Conservation (phyloP, 2,888 invertebrate genomes). For the Philereme vetulata region DNA sequence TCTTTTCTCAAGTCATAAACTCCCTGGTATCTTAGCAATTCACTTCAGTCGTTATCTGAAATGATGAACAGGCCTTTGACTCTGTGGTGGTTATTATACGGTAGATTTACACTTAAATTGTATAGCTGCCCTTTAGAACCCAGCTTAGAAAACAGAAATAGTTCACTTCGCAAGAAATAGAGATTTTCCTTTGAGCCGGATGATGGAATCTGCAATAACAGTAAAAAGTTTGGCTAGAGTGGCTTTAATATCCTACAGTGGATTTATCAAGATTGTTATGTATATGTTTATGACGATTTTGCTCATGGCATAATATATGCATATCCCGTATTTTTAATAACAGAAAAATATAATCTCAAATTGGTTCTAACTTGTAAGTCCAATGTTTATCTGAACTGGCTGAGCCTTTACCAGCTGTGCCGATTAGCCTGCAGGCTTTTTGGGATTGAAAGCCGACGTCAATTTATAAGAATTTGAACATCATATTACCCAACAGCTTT, state of each 20-base stretch:
- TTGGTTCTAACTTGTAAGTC: too few relatives aligned
- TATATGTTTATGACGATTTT: too few relatives aligned
- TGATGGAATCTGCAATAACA: too few relatives aligned
- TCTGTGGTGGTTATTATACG: constrained; percentile 40
- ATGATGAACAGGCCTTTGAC: constrained; percentile 30
- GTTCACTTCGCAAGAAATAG: constrained; percentile 10
- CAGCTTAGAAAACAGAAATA: constrained; percentile 21
- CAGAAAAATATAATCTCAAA: too few relatives aligned
- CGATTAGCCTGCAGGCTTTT: neutral
- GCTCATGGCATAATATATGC: too few relatives aligned
- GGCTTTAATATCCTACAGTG: too few relatives aligned
- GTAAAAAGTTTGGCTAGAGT: too few relatives aligned
- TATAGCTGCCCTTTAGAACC: constrained; percentile 46
- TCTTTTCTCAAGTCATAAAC: constrained; percentile 29
- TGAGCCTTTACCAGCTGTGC: neutral
- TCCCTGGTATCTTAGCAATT: constrained; percentile 29
- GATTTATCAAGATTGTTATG: too few relatives aligned
- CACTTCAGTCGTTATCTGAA: constrained; percentile 31
- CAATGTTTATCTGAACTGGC: too few relatives aligned
- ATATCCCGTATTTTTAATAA: too few relatives aligned
- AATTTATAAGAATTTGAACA: constrained; percentile 12
- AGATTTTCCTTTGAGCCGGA: constrained; percentile 1
- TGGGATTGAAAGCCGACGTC: constrained; percentile 24
- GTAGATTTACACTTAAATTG: constrained; percentile 48
- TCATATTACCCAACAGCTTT: constrained; percentile 1